These are phyloP conservation scores for Triplophysa siluroides DNA, from an alignment of 2,113 vertebrate genomes.

Conservation along the genomic window DNA sequence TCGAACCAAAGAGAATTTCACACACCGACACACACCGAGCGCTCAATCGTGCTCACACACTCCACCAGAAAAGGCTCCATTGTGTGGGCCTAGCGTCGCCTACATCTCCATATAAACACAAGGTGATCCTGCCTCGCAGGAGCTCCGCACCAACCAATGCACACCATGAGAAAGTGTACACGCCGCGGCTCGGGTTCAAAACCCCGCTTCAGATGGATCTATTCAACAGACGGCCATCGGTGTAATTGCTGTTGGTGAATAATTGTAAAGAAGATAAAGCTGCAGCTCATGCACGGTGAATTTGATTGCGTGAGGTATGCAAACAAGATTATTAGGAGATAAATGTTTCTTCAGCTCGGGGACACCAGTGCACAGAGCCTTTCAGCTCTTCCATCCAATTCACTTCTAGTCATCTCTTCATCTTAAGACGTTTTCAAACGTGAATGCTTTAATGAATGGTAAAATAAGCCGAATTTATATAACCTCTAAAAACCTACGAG, in stretches of 20 bases:
- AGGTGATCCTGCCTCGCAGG: slow-evolving; percentile 34
- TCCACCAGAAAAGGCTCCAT: slow-evolving; percentile 51
- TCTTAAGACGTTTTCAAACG: slow-evolving; percentile 45
- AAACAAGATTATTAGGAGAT: slow-evolving; percentile 22
- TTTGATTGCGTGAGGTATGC: slow-evolving; percentile 30
- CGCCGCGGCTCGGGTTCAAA: slow-evolving; percentile 3
- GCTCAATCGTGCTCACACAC: slow-evolving; percentile 40
- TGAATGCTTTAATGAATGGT: not conserved
- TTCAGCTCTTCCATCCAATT: slow-evolving; percentile 33
- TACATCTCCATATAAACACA: slow-evolving; percentile 52
- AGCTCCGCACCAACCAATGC: not conserved
- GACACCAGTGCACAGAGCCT: slow-evolving; percentile 55
- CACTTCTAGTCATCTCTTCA: not conserved
- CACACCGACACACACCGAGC: slow-evolving; percentile 51
- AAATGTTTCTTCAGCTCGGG: slow-evolving; percentile 5
- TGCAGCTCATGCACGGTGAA: slow-evolving; percentile 15
- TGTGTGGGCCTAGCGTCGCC: slow-evolving; percentile 35
- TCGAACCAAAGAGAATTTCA: slow-evolving; percentile 47
- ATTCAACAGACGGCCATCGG: slow-evolving; percentile 42
- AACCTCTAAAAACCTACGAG: not conserved
- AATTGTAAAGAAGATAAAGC: slow-evolving; percentile 45
- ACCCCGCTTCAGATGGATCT: slow-evolving; percentile 46
- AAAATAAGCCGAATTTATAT: slow-evolving; percentile 19
- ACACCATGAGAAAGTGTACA: slow-evolving; percentile 49
- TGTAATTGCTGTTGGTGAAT: slow-evolving; percentile 32